phyloP scores from a whole-genome alignment of 2,888 invertebrate species.

The Hydraecia micacea region DNA sequence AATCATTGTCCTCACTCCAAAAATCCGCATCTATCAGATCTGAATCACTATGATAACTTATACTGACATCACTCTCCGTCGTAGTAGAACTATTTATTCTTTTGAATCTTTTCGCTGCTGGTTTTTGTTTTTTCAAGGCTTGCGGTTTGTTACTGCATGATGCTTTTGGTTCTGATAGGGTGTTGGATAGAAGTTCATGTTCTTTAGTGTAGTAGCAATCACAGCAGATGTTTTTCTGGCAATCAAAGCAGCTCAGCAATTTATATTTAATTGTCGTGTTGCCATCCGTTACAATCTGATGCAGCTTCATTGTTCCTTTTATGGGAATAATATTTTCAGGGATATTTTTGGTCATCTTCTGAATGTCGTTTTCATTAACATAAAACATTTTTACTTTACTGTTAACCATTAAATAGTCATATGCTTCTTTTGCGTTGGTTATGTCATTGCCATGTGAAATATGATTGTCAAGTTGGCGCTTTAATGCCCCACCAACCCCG shows the following conservation, averaged over 20 bases:
- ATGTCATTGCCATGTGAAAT: constrained; percentile 32
- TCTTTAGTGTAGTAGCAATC: constrained; percentile 6
- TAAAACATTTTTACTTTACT: constrained; percentile 5
- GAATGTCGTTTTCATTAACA: background rate
- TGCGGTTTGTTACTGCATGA: background rate
- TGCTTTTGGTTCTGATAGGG: background rate
- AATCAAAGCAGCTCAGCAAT: constrained; percentile 6
- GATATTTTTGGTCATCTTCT: background rate
- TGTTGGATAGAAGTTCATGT: constrained; percentile 6
- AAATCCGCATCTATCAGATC: background rate
- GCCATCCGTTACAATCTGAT: constrained; percentile 6
- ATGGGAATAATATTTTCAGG: constrained; percentile 2
- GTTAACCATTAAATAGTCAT: constrained; percentile 20
- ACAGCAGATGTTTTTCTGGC: constrained; percentile 1
- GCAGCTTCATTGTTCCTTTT: constrained; percentile 9
- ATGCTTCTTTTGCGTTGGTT: constrained; percentile 33
- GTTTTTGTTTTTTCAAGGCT: constrained; percentile 3
- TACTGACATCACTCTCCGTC: background rate
- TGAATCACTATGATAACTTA: constrained; percentile 1
- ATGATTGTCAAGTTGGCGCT: constrained; percentile 6
- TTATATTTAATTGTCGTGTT: constrained; percentile 2
- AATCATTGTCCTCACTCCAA: background rate
- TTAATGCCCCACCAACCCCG: background rate
- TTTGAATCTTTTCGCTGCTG: constrained; percentile 5
- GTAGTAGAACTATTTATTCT: constrained; percentile 3